Conservation (phyloP, 1,140 invertebrate species). For the Aradophagus sp. region DNA sequence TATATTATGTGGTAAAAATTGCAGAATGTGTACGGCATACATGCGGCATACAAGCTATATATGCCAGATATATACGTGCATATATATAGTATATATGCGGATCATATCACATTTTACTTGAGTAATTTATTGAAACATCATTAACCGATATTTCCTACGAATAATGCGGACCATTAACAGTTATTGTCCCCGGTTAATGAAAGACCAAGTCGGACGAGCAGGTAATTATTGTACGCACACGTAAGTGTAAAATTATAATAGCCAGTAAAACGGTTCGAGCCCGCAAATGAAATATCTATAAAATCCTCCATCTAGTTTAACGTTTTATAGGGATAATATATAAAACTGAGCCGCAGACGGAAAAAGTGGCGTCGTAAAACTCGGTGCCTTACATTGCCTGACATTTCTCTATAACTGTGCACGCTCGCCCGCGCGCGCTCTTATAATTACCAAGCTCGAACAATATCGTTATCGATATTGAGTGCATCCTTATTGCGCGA, state of each 20-base stretch:
- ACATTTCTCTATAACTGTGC: too few species aligned
- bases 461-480: constrained; percentile 37
- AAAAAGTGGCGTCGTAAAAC: constrained; percentile 22
- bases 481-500: constrained; percentile 20
- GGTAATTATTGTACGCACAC: constrained; percentile 8
- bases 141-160: too few species aligned
- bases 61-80: too few species aligned
- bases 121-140: too few species aligned
- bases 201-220: too few species aligned
- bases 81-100: too few species aligned
- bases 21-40: too few species aligned
- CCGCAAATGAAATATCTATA: constrained; percentile 34
- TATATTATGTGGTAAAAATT: too few species aligned
- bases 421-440: constrained; percentile 1
- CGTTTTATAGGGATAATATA: constrained; percentile 26
- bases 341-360: constrained; percentile 6
- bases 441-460: constrained; percentile 35
- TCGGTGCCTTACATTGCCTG: constrained; percentile 11
- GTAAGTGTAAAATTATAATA: constrained; percentile 20
- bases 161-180: too few species aligned
- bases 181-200: too few species aligned
- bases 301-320: constrained; percentile 22
- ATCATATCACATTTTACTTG: too few species aligned
- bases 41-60: too few species aligned
- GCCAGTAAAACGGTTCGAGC: constrained; percentile 19